Conservation (phyloP, 1,140 invertebrate genomes). For the Camponotus pennsylvanicus region DNA sequence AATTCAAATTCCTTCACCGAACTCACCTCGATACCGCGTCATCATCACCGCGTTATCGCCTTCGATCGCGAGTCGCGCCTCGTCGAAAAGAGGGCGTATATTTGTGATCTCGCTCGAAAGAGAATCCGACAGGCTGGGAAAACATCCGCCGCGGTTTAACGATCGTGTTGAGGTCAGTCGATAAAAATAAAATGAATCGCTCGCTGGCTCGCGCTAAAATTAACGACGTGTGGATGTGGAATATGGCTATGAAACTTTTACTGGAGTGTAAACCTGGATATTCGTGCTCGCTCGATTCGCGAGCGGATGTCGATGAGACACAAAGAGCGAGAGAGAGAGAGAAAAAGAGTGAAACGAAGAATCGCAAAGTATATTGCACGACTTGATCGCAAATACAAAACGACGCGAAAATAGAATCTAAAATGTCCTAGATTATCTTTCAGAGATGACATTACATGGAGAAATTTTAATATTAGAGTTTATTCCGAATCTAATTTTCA, state of each 20-base stretch:
- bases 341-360: constrained; percentile 35
- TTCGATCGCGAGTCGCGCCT: not conserved
- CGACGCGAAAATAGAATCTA: not conserved
- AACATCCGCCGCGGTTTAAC: constrained; percentile 70
- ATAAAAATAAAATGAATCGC: constrained; percentile 76
- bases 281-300: constrained; percentile 50
- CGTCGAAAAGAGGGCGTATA: not conserved
- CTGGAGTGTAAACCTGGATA: constrained; percentile 74
- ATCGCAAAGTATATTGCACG: constrained; percentile 57
- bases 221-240: constrained; percentile 76
- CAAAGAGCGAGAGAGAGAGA: constrained; percentile 20
- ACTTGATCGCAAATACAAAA: not conserved
- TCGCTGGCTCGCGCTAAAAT: constrained; percentile 71
- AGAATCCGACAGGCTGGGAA: constrained; percentile 60
- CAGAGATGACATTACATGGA: no score
- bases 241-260: constrained; percentile 79
- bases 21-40: constrained; percentile 15
- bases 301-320: not conserved
- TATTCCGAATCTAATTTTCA: not conserved
- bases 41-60: not conserved
- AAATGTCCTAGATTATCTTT: not conserved
- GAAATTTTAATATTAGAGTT: not conserved
- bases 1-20: constrained; percentile 1
- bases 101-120: constrained; percentile 21
- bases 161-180: constrained; percentile 77